Evolutionary conservation across 2,888 invertebrate species (phyloP), one percentile per base, ranked within the genome.

Genomic region (Exocentrus adspersus): DNA sequence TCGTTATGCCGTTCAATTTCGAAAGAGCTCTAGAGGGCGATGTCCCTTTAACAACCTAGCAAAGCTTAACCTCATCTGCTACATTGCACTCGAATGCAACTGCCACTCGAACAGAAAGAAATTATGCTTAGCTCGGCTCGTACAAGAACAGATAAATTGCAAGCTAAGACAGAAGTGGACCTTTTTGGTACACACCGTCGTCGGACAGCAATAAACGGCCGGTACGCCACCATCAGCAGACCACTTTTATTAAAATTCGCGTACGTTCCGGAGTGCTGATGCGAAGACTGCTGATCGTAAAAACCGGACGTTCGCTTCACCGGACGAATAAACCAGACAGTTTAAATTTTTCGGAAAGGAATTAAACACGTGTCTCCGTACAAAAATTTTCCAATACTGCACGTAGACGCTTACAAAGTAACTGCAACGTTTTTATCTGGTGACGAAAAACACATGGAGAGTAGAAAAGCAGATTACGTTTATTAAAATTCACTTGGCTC

Each of bases 201-300:
- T 53, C 24, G 16, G 64, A 63, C 53, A 62, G 56, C 65, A 63
- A 67, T 69, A 67, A 67, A 69, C 65, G 66, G 52, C 60, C 60
- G 60, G 64, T 67, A 67, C 66, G 69, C 61, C 65, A 65, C 68
- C 62, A 43, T 54, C 54, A 43, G 54, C 54, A 24, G 69, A 73
- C 74, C 72, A 72, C 69, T 76, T 75, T 76, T 77, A 75, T 76
- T 75, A 75, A 75, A 75, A 75, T 74, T 75, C 70, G 72, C 69
- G 72, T 72, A 70, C 72, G 72, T 68, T 70, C 56, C 70, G 64
- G 65, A 71, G 72, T 75, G 77, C 76, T 77, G 77, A 77, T 75
- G 76, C 71, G 76, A 75, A 72, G 75, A 75, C 71, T 72, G 71
- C 71, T 65, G 71, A 65, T 75, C 75, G 71, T 76, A 76, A 76